These are phyloP conservation scores for Cephus nigrinus DNA, from an alignment of 2,888 invertebrate species.

Conservation along the genomic window DNA sequence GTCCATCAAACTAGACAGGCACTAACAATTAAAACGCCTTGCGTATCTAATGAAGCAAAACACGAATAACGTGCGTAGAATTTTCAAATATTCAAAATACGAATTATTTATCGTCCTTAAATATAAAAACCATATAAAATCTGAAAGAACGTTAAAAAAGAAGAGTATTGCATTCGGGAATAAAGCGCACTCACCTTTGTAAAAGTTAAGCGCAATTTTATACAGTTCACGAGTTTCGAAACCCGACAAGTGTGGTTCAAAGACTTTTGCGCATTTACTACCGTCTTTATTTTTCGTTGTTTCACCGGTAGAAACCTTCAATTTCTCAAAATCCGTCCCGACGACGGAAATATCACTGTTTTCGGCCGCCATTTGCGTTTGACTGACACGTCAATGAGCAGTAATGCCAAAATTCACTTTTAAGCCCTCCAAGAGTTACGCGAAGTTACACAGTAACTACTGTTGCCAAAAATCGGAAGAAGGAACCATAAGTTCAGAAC, in stretches of 20 bases:
- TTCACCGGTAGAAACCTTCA: constrained; percentile 36
- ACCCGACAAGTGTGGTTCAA: constrained; percentile 61
- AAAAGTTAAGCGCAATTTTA: constrained; percentile 89
- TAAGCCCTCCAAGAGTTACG: neutral
- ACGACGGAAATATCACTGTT: constrained; percentile 47
- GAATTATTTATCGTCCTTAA: neutral
- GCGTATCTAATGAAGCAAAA: neutral
- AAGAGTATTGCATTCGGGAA: neutral
- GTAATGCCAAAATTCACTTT: constrained; percentile 18
- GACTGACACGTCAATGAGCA: constrained; percentile 46
- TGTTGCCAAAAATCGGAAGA: neutral
- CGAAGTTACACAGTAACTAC: neutral
- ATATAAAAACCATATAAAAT: constrained; percentile 13
- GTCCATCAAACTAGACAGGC: neutral
- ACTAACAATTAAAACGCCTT: neutral
- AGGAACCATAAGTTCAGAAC: neutral
- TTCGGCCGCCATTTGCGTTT: constrained; percentile 58
- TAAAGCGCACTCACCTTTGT: constrained; percentile 80
- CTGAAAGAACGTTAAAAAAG: neutral
- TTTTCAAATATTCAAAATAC: neutral
- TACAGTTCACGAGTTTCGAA: constrained; percentile 78
- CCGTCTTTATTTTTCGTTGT: constrained; percentile 38
- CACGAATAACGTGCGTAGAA: neutral
- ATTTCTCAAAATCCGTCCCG: constrained; percentile 47
- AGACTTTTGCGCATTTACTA: constrained; percentile 45